phyloP scores from a whole-genome alignment of 1,140 invertebrate species.

The Euwallacea similis region DNA sequence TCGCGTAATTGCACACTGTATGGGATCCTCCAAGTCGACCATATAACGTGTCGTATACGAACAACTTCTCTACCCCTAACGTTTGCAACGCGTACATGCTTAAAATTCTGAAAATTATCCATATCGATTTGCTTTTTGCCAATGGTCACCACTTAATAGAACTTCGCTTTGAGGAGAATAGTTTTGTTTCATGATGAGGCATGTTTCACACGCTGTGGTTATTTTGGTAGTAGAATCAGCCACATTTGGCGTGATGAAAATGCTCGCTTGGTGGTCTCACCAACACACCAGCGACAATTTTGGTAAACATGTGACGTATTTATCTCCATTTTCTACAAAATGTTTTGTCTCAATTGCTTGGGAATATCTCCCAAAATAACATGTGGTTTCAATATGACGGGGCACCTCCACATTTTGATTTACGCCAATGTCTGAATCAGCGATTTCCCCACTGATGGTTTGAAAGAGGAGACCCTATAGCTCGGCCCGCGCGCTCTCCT shows the following conservation, averaged over 20 bases:
- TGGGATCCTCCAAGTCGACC: neutral
- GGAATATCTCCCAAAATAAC: neutral
- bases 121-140: neutral
- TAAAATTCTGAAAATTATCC: too few relatives aligned
- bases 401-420: neutral
- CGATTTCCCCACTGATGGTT: slow-evolving; percentile 10
- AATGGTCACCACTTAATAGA: neutral
- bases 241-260: slow-evolving; percentile 6
- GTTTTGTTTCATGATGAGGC: slow-evolving; percentile 1
- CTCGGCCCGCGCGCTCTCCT: neutral
- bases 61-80: neutral
- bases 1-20: neutral
- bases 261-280: neutral
- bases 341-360: neutral
- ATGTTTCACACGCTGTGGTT: neutral
- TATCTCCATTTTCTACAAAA: slow-evolving; percentile 19
- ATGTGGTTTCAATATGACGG: slow-evolving; percentile 1
- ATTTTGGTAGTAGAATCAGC: neutral
- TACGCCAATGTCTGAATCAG: neutral
- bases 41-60: neutral
- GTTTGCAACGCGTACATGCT: too few relatives aligned
- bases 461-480: neutral
- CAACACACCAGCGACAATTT: slow-evolving; percentile 1
- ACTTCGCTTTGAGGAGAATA: neutral
- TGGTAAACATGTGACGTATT: neutral